These are phyloP conservation scores for Climacteris rufus DNA, from an alignment of 2,113 vertebrate species.

Conservation along the genomic window DNA sequence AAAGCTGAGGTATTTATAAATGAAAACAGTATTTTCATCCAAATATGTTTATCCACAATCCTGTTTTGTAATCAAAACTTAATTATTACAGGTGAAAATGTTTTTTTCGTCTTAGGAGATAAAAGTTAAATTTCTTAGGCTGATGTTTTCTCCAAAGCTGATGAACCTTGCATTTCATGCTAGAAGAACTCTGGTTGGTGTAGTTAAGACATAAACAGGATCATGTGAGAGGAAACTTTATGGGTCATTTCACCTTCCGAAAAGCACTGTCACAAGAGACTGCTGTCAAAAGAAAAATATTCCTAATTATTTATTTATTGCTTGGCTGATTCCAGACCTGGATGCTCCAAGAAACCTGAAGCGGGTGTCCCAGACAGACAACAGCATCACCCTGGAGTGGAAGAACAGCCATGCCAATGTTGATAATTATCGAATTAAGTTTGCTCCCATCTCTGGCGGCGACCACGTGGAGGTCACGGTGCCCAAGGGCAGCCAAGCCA, in stretches of 20 bases:
- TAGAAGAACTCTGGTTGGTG: neutral
- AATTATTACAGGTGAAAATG: neutral
- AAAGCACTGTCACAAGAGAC: neutral
- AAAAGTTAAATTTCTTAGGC: neutral
- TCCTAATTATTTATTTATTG: neutral
- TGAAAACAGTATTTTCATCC: neutral
- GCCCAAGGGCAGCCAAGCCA: conserved; percentile 76
- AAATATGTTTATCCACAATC: neutral
- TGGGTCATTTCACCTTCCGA: neutral
- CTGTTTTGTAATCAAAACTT: neutral
- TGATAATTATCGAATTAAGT: conserved; percentile 90
- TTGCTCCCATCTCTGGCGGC: conserved; percentile 90
- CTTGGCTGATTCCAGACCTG: conserved; percentile 75
- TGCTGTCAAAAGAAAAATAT: neutral
- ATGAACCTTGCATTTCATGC: neutral
- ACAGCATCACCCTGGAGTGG: conserved; percentile 92
- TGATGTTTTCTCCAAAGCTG: neutral
- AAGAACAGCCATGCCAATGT: conserved; percentile 84
- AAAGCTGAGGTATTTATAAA: neutral
- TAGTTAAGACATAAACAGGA: neutral
- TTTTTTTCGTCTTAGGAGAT: neutral
- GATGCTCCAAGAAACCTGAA: conserved; percentile 89
- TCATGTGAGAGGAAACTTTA: neutral
- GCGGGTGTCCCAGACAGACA: conserved; percentile 84
- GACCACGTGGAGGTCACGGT: conserved; percentile 88